These are phyloP conservation scores for Pammene aurita DNA, from an alignment of 2,888 invertebrate species.

Conservation along the genomic window DNA sequence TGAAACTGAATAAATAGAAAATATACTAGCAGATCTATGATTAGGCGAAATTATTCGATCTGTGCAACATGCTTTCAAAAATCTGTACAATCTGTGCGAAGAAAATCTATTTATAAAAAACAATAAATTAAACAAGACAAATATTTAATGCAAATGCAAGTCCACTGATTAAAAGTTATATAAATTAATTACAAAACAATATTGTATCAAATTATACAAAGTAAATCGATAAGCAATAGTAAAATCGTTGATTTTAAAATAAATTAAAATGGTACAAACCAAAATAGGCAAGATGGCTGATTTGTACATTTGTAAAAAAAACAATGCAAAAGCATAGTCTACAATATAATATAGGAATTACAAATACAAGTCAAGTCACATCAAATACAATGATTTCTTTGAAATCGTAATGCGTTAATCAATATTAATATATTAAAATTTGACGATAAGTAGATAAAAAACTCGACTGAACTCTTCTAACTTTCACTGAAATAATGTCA, in stretches of 20 bases:
- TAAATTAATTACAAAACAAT: conserved; percentile 43
- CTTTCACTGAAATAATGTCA: conserved; percentile 36
- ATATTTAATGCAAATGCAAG: conserved; percentile 55
- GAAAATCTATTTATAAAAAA: conserved; percentile 69
- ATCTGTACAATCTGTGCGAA: conserved; percentile 65
- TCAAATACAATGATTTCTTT: conserved; percentile 63
- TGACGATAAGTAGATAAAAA: conserved; percentile 46
- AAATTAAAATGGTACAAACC: conserved; percentile 49
- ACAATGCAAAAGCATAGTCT: conserved; percentile 42
- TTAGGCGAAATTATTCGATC: conserved; percentile 33
- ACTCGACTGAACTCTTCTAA: conserved; percentile 53
- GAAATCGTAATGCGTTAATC: conserved; percentile 65
- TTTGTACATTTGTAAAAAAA: conserved; percentile 39
- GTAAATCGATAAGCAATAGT: conserved; percentile 22
- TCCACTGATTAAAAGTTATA: conserved; percentile 48
- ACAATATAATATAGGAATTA: conserved; percentile 51
- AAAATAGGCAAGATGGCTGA: conserved; percentile 70
- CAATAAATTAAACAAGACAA: conserved; percentile 79
- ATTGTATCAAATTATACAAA: conserved; percentile 30
- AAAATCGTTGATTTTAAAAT: conserved; percentile 48
- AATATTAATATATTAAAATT: conserved; percentile 57
- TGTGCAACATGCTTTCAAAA: conserved; percentile 32
- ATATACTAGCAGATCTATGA: conserved; percentile 78
- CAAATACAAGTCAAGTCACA: conserved; percentile 51
- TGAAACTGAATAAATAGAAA: conserved; percentile 49